Base-by-base conservation (phyloP, 2,888 invertebrate species). In the Nomada fucata region DNA sequence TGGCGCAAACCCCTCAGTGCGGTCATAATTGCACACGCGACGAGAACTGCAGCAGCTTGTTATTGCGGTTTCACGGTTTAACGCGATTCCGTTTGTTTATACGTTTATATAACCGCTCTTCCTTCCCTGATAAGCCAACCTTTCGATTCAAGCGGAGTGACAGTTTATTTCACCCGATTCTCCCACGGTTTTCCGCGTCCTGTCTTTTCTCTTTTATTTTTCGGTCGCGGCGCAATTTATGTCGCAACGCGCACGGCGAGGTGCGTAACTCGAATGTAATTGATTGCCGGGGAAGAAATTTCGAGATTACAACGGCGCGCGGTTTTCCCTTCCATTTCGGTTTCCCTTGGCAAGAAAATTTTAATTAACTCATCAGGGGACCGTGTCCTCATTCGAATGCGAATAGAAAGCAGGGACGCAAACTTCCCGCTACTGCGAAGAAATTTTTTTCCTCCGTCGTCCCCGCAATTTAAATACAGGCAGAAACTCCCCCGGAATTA, bases 61-160 rank as follows among this genome's bases (percentile, higher is more conserved):
- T 79, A 80, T 72, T 80, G 79, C 61, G 79, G 79, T 70, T 79
- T 53, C 36, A 71, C 50, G 65, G 65, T 79, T 79, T 79, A 65
- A 79, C 60, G 47, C 47, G 59, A 60, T 79, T 65, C 65, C 65
- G 50, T 79, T 79, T 65, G 65, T 71, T 71, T 68, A 57, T 50
- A 63, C 55, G 47, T 73, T 52, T 59, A 20, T 69, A 9, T 36
- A 52, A 47, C 29, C 59, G 2, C 50, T 47, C 42, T 63, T 77
- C 68, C 47, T 78, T 77, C 42, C 53, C 23, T 18, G 55, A 42
- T 42, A 47, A 23, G 26, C n/a, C 42, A 60, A 52, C 13, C 55
- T 47, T 50, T 15, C 52, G 53, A 59, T 76, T 47, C 10, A n/a
- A 59, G 50, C 11, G 18, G 18, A 23, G 20, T 18, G 20, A 50